phyloP scores from a whole-genome alignment of 2,113 vertebrate genomes.

The Typhlomys cinereus region DNA sequence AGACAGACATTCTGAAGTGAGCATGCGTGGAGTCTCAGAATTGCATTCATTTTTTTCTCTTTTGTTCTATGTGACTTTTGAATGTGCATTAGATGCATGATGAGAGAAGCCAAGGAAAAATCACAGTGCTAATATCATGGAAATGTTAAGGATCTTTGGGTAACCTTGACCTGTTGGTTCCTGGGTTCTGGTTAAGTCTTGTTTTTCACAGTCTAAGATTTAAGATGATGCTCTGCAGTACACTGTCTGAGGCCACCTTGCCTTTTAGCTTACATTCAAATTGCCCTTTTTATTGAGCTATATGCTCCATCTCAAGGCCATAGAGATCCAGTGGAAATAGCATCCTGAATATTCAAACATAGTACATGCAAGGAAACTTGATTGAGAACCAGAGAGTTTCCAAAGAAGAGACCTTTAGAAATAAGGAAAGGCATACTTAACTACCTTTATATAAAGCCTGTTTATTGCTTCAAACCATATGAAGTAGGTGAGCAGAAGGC shows the following conservation, averaged over 20 bases:
- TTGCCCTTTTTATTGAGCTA: not conserved
- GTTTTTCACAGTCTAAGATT: not conserved
- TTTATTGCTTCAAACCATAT: conserved; percentile 94
- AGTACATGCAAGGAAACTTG: conserved; percentile 90
- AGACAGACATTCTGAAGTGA: not conserved
- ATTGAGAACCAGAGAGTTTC: conserved; percentile 92
- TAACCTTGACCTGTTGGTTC: not conserved
- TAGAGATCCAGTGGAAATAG: conserved; percentile 92
- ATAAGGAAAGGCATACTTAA: conserved; percentile 90
- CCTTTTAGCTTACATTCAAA: not conserved
- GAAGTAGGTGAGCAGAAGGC: conserved; percentile 92
- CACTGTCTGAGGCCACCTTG: not conserved
- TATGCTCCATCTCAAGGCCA: conserved; percentile 80
- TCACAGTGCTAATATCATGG: not conserved
- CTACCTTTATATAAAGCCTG: conserved; percentile 89
- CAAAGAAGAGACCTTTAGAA: conserved; percentile 94
- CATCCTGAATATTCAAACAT: conserved; percentile 72
- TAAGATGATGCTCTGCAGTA: not conserved
- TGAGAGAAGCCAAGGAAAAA: not conserved
- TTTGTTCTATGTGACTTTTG: not conserved
- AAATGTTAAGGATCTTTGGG: not conserved
- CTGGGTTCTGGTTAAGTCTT: not conserved
- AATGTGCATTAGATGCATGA: not conserved
- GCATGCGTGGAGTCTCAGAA: not conserved
- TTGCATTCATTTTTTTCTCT: not conserved